Base-by-base conservation (phyloP, 1,140 invertebrate species). In the Bombus picipes region DNA sequence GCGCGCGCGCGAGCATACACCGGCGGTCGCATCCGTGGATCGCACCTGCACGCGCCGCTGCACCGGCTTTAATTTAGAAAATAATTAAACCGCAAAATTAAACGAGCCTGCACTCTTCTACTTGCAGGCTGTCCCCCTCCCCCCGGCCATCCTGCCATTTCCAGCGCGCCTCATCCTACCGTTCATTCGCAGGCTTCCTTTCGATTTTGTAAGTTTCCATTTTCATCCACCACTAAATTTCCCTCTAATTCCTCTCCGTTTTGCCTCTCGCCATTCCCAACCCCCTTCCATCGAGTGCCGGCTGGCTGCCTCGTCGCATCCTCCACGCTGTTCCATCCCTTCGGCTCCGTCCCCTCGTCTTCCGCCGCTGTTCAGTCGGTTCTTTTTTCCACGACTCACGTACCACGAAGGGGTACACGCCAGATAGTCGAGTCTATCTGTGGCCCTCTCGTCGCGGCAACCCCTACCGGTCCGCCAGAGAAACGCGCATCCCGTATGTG, bases 31-130 rank as follows among this genome's bases (percentile, higher is more conserved):
- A 57, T 62, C 22, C 65, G 53, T 59, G 68, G 37, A 71, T 32
- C 18, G 68, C 28, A 37, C 72, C 34, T 37, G 62, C 82, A 71
- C 68, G 68, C 68, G 68, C 34, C 68, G 68, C 25, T 68, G n/a
- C 37, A 66, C 83, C 76, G 88, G 68, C 68, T 93, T 94, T 94
- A 93, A 94, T 94, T 94, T 92, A 92, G 93, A 94, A 94, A 94
- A 94, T 93, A 94, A 94, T 94, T 93, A 93, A 93, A 93, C 88
- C 88, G 89, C 93, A 90, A 93, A 93, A 93, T 94, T 93, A 92
- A 93, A 91, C 90, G 86, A 83, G 70, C 86, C 86, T n/a, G 34
- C 22, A 12, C 76, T 83, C 37, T 41, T 73, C 66, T 73, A 71
- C 88, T 87, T 89, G 81, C 81, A 81, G 89, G 74, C 84, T 68